Evolutionary conservation across 2,113 vertebrate species (phyloP), one percentile per base, ranked within the genome.

Genomic region (Xenopus laevis): DNA sequence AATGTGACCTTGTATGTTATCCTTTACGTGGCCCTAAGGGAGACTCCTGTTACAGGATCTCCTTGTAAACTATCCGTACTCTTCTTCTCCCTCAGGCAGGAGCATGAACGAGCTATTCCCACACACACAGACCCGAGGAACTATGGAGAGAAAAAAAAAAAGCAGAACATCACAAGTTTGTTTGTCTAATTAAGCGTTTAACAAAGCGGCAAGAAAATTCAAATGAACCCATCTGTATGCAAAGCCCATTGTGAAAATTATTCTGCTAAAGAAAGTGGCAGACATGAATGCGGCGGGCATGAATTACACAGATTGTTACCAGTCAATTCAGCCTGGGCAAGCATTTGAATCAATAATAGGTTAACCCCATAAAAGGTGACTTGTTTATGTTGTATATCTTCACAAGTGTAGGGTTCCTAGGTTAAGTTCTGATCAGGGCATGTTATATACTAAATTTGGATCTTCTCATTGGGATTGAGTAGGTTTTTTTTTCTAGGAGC

Each of bases 1-100:
- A 61, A 74, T 52, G 65, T 74, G 72, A 67, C 64, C 72, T 74
- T 74, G 52, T 61, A 20, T 61, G 21, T 46, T 50, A 6, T 4
- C 10, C 53, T 44, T 10, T 18, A 27, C 20, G 17, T 10, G 65
- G 16, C 72, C 44, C 72, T 6, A 8, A 10, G 72, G 72, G 53
- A 47, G 10, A 67, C 63, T 74, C 11, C 65, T 1, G 10, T 74
- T 74, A 74, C 65, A 60, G 63, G 71, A 47, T 50, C 53, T n/a
- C 13, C 17, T 55, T 55, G 47, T 10, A 55, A n/a, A 12, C 62
- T 40, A 20, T 21, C 44, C 52, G 33, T 17, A 4, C 20, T n/a
- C 47, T 5, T 4, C 47, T 4, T 50, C 15, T 5, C 33, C n/a
- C 33, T 10, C 47, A 50, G 47, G 15, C 15, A 50, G 47, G 47